These are phyloP conservation scores for Antrozous pallidus DNA, from an alignment of 2,797 vertebrate genomes.

Conservation along the genomic window DNA sequence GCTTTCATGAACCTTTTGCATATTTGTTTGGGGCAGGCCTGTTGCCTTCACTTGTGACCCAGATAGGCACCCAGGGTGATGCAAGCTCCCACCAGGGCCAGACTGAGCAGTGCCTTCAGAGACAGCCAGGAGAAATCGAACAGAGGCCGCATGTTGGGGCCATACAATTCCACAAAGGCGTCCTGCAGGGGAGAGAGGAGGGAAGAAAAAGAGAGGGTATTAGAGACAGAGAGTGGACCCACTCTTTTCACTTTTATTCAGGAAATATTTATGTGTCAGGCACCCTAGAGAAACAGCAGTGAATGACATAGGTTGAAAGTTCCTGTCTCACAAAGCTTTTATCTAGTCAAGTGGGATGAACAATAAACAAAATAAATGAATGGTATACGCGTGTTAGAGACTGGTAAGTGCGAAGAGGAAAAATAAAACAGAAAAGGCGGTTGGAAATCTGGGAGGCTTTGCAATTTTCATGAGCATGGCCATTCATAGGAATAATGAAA, in stretches of 20 bases:
- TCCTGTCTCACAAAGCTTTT: neutral
- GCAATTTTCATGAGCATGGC: neutral
- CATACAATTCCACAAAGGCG: slow-evolving; percentile 96
- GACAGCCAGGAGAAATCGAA: slow-evolving; percentile 95
- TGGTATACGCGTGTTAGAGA: neutral
- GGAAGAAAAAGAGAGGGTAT: slow-evolving; percentile 40
- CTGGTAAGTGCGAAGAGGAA: neutral
- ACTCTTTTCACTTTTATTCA: neutral
- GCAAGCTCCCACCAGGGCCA: slow-evolving; percentile 95
- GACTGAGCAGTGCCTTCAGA: slow-evolving; percentile 94
- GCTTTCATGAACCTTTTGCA: slow-evolving; percentile 80
- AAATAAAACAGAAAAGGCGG: neutral
- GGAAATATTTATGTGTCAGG: neutral
- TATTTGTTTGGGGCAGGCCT: slow-evolving; percentile 67
- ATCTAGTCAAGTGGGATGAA: too few relatives aligned
- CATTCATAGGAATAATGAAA: neutral
- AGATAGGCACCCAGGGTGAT: slow-evolving; percentile 97
- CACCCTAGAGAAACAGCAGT: neutral
- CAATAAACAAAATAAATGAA: neutral
- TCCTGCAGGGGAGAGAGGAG: slow-evolving; percentile 84
- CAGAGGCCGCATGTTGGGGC: slow-evolving; percentile 89
- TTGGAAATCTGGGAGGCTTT: neutral
- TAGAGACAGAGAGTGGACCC: slow-evolving; percentile 21
- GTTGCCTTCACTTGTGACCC: slow-evolving; percentile 92
- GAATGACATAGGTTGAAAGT: neutral